Evolutionary conservation across 2,888 invertebrate genomes (phyloP), one percentile per base, ranked within the genome.

Genomic region (Drosophila antonietae): DNA sequence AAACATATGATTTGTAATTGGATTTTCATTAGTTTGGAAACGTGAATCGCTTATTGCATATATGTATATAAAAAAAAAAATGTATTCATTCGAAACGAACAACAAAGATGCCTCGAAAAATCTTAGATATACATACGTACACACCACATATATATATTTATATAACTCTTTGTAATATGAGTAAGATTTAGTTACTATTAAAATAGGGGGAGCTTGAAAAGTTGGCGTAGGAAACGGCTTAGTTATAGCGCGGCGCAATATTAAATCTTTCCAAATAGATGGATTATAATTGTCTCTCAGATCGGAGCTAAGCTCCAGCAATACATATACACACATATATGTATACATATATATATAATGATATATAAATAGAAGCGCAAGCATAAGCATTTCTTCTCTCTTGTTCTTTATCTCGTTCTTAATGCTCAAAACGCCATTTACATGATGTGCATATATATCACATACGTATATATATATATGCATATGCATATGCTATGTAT

Each of bases 161-260:
- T n/a, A 6, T 33, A 5, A n/a, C 0, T 35, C 2, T 18, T 9
- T 33, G 4, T 37, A 3, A 37, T 37, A 15, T 23, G 33, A 18
- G 41, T 49, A 15, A 18, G 41, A 41, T 52, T 46, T 51, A 52
- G 35, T 23, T 55, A 47, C 31, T 44, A 23, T 43, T 58, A 15
- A 51, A 72, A 31, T 61, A 33, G 49, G 65, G 49, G 66, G 75
- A 80, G 72, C 62, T 59, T 59, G 72, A 67, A 73, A 78, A 78
- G 68, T 80, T 78, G 77, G 80, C 65, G 80, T 78, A 78, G 80
- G 77, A 78, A 80, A 78, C 62, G 52, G 61, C 52, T 66, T 58
- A 51, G 9, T 44, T 53, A 52, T 43, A 51, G 31, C 43, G 33
- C 35, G 43, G n/a, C 57, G 46, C 62, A 72, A 46, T 55, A 51